phyloP scores from a whole-genome alignment of 2,888 invertebrate species.

The Leucania comma region DNA sequence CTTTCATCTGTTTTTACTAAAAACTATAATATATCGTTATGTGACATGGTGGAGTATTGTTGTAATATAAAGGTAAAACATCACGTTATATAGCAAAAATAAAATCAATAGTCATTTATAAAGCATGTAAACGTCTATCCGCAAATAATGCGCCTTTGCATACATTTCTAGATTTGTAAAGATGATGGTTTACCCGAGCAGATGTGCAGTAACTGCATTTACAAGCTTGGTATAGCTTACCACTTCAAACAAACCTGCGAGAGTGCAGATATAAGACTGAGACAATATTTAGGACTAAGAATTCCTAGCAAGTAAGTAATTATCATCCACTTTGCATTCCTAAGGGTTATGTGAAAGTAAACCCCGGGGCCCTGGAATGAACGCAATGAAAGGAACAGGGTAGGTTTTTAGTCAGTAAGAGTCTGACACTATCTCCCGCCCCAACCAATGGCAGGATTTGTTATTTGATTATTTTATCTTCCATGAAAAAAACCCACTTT shows the following conservation, averaged over 20 bases:
- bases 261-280: constrained; percentile 90
- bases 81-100: neutral
- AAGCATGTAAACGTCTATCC: neutral
- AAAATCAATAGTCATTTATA: no score
- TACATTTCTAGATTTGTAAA: constrained; percentile 84
- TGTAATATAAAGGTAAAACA: constrained; percentile 89
- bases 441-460: no score
- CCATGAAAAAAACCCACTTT: no score
- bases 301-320: constrained; percentile 76
- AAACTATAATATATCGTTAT: constrained; percentile 90
- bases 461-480: no score
- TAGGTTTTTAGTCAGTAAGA: no score
- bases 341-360: no score
- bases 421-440: no score
- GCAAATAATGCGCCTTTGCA: neutral
- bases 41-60: constrained; percentile 91
- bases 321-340: neutral
- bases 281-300: constrained; percentile 90
- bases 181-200: constrained; percentile 91
- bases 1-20: constrained; percentile 91
- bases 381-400: no score
- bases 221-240: constrained; percentile 91
- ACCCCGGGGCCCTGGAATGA: no score
- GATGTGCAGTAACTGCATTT: constrained; percentile 92
- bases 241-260: constrained; percentile 92